phyloP scores from a whole-genome alignment of 2,797 vertebrate genomes.

The Sebastes alutus region DNA sequence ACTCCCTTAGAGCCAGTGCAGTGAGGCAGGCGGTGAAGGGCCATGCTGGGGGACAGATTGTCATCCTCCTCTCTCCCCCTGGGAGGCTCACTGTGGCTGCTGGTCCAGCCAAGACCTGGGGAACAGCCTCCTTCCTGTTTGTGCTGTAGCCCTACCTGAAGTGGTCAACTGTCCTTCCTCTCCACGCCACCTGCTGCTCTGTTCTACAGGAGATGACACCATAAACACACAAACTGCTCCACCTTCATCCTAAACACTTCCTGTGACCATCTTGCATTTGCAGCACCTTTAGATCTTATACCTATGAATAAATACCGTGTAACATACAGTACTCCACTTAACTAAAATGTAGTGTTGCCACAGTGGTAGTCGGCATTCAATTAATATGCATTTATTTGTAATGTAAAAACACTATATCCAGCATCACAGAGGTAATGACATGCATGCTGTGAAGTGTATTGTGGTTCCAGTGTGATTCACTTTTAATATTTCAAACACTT shows the following conservation, averaged over 20 bases:
- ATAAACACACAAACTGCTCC: constrained; percentile 33
- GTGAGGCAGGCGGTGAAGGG: constrained; percentile 78
- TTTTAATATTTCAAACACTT: constrained; percentile 30
- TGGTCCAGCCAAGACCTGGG: constrained; percentile 79
- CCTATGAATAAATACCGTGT: neutral
- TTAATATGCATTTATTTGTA: neutral
- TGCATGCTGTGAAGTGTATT: constrained; percentile 12
- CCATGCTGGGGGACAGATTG: constrained; percentile 86
- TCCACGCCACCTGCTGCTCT: constrained; percentile 40
- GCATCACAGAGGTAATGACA: neutral
- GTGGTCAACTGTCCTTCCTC: constrained; percentile 76
- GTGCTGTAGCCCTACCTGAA: constrained; percentile 77
- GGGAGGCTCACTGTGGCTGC: constrained; percentile 77
- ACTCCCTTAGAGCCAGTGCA: constrained; percentile 74
- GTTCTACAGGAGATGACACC: constrained; percentile 47
- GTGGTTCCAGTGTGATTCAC: constrained; percentile 2
- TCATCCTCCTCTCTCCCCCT: constrained; percentile 79
- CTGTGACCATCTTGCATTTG: constrained; percentile 1
- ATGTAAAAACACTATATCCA: neutral
- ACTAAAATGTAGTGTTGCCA: neutral
- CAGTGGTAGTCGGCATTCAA: neutral
- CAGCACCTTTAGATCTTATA: neutral
- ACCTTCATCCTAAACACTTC: constrained; percentile 1
- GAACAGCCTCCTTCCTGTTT: constrained; percentile 83
- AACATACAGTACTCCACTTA: neutral